A percentile compares a stretch with the other conserved stretches of the same genome.
phyloP scores from a whole-genome alignment of 2,888 invertebrate species.

The Drosophila mimica region DNA sequence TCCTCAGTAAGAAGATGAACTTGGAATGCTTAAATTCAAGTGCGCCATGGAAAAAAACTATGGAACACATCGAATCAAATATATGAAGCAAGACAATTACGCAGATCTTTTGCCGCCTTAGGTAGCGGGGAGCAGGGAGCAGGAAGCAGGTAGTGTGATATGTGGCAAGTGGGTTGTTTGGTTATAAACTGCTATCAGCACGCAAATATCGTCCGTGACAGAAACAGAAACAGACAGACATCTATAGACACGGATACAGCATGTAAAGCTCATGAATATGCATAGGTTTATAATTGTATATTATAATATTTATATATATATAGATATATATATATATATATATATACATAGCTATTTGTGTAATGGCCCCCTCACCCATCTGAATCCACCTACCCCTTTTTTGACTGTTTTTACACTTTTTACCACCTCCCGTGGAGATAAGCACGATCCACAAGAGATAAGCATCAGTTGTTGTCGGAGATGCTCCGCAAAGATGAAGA shows the following conservation, averaged over 20 bases:
- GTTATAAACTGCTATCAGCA: constrained; percentile 56
- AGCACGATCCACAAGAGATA: constrained; percentile 46
- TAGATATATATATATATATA: background rate
- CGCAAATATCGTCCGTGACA: constrained; percentile 65
- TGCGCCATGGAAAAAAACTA: constrained; percentile 35
- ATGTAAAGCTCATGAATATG: constrained; percentile 9
- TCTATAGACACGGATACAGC: background rate
- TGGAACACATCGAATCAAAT: constrained; percentile 18
- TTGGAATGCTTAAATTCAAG: constrained; percentile 23
- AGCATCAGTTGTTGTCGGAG: constrained; percentile 41
- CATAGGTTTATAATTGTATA: background rate
- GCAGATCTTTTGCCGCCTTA: constrained; percentile 69
- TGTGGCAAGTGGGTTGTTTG: constrained; percentile 19
- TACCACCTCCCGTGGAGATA: constrained; percentile 52
- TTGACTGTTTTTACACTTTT: constrained; percentile 20
- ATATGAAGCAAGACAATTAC: constrained; percentile 57
- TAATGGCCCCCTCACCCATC: background rate
- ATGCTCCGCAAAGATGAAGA: constrained; percentile 15
- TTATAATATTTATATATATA: constrained; percentile 20
- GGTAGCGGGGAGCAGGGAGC: background rate
- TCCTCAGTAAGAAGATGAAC: constrained; percentile 29
- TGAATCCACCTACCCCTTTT: background rate
- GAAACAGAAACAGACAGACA: constrained; percentile 27
- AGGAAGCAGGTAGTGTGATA: background rate
- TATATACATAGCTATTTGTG: too few species aligned